These are phyloP conservation scores for Phalacrocorax carbo DNA, from an alignment of 2,113 vertebrate genomes.

Conservation along the genomic window DNA sequence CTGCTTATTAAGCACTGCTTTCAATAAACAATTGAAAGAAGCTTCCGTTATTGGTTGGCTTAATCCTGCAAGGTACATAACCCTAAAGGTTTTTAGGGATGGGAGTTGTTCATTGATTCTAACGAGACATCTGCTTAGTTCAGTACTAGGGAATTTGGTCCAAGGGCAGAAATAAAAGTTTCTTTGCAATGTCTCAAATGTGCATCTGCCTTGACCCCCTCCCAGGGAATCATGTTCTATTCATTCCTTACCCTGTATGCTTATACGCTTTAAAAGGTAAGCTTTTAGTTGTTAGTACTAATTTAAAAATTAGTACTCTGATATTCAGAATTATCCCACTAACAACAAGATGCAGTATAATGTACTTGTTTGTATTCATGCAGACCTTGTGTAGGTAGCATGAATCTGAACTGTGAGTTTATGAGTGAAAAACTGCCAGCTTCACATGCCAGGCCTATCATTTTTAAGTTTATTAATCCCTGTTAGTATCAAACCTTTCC, in stretches of 20 bases:
- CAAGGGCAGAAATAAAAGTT: not conserved
- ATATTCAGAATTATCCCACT: not conserved
- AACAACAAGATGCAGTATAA: not conserved
- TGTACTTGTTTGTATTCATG: not conserved
- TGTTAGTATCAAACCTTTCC: not conserved
- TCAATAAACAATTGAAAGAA: not conserved
- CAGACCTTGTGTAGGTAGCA: not conserved
- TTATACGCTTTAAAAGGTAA: not conserved
- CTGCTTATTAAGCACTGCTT: not conserved
- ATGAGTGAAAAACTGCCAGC: not conserved
- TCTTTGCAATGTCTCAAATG: not conserved
- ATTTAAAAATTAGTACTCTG: not conserved
- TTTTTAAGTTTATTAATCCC: not conserved
- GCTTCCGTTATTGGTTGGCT: not conserved
- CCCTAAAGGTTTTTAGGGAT: not conserved
- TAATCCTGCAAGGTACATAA: not conserved
- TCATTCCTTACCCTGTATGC: not conserved
- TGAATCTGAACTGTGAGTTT: not conserved
- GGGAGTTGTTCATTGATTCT: not conserved
- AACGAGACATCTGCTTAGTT: not conserved
- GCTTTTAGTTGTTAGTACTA: not conserved
- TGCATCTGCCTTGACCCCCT: not conserved
- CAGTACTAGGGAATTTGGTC: not conserved
- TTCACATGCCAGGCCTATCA: fast-evolving
- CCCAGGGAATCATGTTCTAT: not conserved